phyloP scores from a whole-genome alignment of 2,888 invertebrate species.

The Neoscelio sp. region DNA sequence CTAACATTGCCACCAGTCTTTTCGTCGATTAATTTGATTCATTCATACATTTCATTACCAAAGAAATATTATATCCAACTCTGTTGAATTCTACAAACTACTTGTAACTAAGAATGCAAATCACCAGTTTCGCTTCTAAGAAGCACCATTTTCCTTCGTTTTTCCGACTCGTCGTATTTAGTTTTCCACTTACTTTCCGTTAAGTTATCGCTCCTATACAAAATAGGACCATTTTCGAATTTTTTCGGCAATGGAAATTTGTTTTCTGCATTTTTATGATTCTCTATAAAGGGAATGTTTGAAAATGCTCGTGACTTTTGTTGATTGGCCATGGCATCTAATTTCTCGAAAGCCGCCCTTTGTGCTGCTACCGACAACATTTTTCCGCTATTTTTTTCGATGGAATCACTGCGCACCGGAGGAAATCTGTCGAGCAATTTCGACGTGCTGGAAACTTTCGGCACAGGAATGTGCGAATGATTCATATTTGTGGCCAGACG shows the following conservation, averaged over 20 bases:
- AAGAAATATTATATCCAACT: not conserved
- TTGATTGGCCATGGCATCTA: constrained; percentile 72
- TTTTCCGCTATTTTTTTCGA: constrained; percentile 73
- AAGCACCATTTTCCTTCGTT: constrained; percentile 87
- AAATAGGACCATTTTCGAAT: constrained; percentile 60
- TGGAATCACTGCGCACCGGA: constrained; percentile 72
- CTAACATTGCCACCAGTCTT: not conserved
- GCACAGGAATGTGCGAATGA: constrained; percentile 81
- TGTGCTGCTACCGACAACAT: constrained; percentile 80
- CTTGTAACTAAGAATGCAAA: not conserved
- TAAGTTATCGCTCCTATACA: constrained; percentile 77
- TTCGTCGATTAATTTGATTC: not conserved
- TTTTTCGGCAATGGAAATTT: constrained; percentile 40
- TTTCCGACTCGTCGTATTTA: constrained; percentile 89
- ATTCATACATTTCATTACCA: not conserved
- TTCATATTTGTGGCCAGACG: constrained; percentile 70
- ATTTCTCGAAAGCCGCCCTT: constrained; percentile 79
- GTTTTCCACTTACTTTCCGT: constrained; percentile 85
- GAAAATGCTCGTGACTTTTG: constrained; percentile 12
- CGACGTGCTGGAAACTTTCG: constrained; percentile 73
- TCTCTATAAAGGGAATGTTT: constrained; percentile 45
- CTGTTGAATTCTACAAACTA: not conserved
- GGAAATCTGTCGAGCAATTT: constrained; percentile 75
- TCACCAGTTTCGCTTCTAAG: constrained; percentile 89
- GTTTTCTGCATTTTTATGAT: constrained; percentile 52